phyloP scores from a whole-genome alignment of 2,888 invertebrate species.

The Neoitamus cyanurus region DNA sequence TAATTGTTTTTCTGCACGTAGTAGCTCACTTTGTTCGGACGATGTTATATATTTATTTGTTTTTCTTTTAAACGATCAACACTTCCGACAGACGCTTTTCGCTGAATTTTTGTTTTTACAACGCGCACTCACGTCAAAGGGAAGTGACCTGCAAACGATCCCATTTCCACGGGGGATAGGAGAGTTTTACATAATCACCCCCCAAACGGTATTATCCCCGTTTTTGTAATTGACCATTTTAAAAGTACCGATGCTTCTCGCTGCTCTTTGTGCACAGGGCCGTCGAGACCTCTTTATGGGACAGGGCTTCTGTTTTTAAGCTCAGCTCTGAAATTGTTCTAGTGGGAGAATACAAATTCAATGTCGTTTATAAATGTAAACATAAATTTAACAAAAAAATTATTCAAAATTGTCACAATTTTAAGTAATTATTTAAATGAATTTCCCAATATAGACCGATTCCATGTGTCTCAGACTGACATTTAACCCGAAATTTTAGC shows the following conservation, averaged over 20 bases:
- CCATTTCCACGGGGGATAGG: not conserved
- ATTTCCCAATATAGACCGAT: too few species aligned
- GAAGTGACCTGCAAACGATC: not conserved
- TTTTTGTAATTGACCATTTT: not conserved
- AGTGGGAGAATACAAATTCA: too few species aligned
- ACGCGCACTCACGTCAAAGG: not conserved
- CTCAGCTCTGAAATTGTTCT: too few species aligned
- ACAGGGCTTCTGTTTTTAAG: too few species aligned
- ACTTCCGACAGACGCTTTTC: not conserved
- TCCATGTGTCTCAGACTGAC: too few species aligned
- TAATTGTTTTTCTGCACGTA: constrained; percentile 26
- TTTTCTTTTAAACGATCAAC: not conserved
- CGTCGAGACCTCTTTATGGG: too few species aligned
- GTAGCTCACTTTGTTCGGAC: constrained; percentile 10
- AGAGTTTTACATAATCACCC: not conserved
- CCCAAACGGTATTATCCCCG: not conserved
- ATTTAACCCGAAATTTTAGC: too few species aligned
- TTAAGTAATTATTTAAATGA: too few species aligned
- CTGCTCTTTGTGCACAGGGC: not conserved
- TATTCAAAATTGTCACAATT: too few species aligned
- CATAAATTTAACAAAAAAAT: too few species aligned
- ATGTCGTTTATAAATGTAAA: too few species aligned
- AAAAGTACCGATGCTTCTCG: not conserved
- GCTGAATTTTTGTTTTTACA: not conserved
- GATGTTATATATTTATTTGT: not conserved